Base-by-base conservation (phyloP, 2,797 vertebrate genomes). In the Cirrhinus molitorella region DNA sequence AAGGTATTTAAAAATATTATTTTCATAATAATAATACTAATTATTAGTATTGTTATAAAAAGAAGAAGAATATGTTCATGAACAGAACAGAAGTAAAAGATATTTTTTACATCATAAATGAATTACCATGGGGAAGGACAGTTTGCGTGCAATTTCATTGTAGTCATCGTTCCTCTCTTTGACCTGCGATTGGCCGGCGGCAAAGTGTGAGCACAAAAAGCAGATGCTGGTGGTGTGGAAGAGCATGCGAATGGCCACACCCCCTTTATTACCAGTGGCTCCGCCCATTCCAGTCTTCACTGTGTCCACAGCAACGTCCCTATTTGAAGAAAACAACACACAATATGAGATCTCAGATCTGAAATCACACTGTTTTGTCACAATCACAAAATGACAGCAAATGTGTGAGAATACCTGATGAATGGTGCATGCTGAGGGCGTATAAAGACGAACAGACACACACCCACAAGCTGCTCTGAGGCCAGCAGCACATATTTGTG, bases 201-300 rank as follows among this genome's bases (percentile, higher is more conserved):
- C 98, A 82, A 99, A 99, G 91, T 99, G 98, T 83, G 98, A 99
- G 89, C 98, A 99, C 88, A 99, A 94, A 0, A 99, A 99, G 93
- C 98, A 99, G 78, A 99, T 98, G 90, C 98, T 99, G 90, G 97
- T 99, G 67, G 97, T 99, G 87, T 99, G 97, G 92, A 99, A 97
- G 40, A 99, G 91, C 96, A 99, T 96, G 77, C 97, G 95, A 82
- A 99, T 97, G 68, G 98, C 98, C 78, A 99, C 98, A 0, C 97
- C 98, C 17, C 98, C 98, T 93, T 99, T 99, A 85, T 99, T 99
- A 55, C 98, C 98, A 13, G 98, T 97, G 43, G 98, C 98, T 23
- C 98, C 98, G 23, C 98, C 98, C 98, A 99, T 99, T 77, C 98
- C 98, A 0, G 98, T 99, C 95, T 99, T 99, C 55, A 99, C 98